Percentiles rank a stretch among this genome's conserved stretches.
Evolutionary conservation across 2,797 vertebrate species (phyloP).

Genomic region (Morus bassanus): DNA sequence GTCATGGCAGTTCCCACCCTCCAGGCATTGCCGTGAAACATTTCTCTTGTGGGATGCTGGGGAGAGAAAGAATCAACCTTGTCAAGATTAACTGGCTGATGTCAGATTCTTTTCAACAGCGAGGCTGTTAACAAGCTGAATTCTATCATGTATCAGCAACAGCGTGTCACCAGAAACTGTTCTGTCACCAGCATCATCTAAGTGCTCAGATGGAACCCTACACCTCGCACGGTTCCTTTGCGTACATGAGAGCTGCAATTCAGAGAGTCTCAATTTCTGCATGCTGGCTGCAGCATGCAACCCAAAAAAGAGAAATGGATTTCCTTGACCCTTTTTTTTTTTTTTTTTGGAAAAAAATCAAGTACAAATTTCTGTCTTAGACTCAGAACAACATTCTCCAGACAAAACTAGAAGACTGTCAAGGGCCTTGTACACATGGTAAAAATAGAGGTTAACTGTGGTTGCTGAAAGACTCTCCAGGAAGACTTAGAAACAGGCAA

Average conservation of each 20-base stretch:
- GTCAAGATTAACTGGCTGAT: slow-evolving; percentile 54
- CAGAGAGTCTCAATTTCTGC: neutral
- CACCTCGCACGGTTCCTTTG: neutral
- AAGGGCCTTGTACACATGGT: neutral
- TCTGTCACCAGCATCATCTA: slow-evolving; percentile 26
- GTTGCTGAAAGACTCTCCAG: neutral
- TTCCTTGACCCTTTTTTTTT: neutral
- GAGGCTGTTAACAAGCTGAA: slow-evolving; percentile 19
- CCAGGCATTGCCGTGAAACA: slow-evolving; percentile 9
- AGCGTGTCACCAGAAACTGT: neutral
- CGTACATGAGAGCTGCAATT: neutral
- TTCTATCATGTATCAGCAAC: neutral
- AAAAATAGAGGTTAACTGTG: neutral
- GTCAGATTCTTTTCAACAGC: slow-evolving; percentile 19
- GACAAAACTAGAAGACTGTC: neutral
- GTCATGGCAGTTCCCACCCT: slow-evolving; percentile 18
- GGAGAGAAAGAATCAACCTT: slow-evolving; percentile 1
- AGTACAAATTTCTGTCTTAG: neutral
- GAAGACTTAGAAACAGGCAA: neutral
- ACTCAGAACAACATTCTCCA: neutral
- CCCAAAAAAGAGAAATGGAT: neutral
- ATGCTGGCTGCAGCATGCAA: neutral
- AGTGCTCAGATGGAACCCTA: neutral
- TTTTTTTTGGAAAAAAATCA: neutral
- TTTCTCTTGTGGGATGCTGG: neutral